Evolutionary conservation across 2,113 vertebrate species (phyloP).

Genomic region (Onychorhynchus coronatus): DNA sequence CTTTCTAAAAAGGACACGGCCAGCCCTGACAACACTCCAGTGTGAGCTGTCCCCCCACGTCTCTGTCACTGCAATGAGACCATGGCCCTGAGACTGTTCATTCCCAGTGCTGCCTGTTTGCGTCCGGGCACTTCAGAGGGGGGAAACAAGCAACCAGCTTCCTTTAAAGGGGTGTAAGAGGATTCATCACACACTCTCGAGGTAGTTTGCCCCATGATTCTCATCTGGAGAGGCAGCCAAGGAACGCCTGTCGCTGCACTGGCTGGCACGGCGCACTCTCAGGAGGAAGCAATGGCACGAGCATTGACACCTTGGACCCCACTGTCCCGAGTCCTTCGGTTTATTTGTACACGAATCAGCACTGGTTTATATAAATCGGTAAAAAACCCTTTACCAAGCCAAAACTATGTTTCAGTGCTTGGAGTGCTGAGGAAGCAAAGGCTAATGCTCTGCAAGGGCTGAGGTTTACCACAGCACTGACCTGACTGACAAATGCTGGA

Average conservation of each 20-base stretch:
- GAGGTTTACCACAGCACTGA: not conserved
- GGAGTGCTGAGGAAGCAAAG: not conserved
- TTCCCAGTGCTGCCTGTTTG: not conserved
- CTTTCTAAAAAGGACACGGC: not conserved
- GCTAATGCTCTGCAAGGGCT: not conserved
- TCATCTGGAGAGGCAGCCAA: not conserved
- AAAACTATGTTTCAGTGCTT: not conserved
- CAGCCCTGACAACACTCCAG: not conserved
- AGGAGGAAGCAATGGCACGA: not conserved
- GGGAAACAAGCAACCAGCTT: not conserved
- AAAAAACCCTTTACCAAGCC: not conserved
- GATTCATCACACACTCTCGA: not conserved
- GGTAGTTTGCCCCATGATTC: not conserved
- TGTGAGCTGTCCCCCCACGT: not conserved
- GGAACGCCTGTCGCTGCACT: not conserved
- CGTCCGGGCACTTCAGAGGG: not conserved
- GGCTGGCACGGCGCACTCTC: not conserved
- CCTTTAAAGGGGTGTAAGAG: not conserved
- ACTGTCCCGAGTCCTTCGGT: not conserved
- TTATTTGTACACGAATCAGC: not conserved
- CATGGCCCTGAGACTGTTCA: not conserved
- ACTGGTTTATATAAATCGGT: not conserved
- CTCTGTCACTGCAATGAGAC: not conserved
- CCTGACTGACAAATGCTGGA: not conserved
- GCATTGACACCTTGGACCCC: not conserved